Evolutionary conservation across 2,888 invertebrate species (phyloP).

Genomic region (Aproaerema taeniolella): DNA sequence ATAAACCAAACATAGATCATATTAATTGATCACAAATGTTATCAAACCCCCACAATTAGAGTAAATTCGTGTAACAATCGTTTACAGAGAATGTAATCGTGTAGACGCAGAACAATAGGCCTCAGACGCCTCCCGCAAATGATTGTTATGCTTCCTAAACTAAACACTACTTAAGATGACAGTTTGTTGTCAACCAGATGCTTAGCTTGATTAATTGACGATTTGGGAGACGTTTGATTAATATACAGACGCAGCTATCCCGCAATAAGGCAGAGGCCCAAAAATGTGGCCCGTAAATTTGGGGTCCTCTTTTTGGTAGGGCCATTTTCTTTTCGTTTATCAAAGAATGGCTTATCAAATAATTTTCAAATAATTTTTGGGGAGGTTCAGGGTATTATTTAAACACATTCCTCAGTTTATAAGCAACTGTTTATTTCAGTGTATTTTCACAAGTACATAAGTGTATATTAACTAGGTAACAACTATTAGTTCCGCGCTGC

Average conservation of each 20-base stretch:
- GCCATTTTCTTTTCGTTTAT: too few relatives aligned
- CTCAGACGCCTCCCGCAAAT: slow-evolving; percentile 47
- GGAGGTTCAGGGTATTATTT: background rate
- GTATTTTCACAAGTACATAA: background rate
- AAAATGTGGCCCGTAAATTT: background rate
- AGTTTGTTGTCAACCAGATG: slow-evolving; percentile 71
- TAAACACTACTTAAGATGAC: slow-evolving; percentile 73
- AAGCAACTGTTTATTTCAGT: background rate
- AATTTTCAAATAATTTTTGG: background rate
- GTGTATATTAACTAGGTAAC: too few relatives aligned
- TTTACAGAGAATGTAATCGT: too few relatives aligned
- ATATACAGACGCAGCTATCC: slow-evolving; percentile 37
- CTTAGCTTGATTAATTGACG: slow-evolving; percentile 74
- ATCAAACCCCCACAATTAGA: too few relatives aligned
- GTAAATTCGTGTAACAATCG: too few relatives aligned
- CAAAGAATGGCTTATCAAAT: background rate
- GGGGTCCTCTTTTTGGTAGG: too few relatives aligned
- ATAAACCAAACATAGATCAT: too few relatives aligned
- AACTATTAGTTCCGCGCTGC: too few relatives aligned
- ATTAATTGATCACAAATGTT: too few relatives aligned
- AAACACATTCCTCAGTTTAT: background rate
- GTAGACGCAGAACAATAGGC: slow-evolving; percentile 61
- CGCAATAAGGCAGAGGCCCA: slow-evolving; percentile 4
- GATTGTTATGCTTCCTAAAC: slow-evolving; percentile 62
- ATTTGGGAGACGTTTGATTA: slow-evolving; percentile 63